Conservation (phyloP, 2,113 vertebrate species). For the Lepidothrix coronata region DNA sequence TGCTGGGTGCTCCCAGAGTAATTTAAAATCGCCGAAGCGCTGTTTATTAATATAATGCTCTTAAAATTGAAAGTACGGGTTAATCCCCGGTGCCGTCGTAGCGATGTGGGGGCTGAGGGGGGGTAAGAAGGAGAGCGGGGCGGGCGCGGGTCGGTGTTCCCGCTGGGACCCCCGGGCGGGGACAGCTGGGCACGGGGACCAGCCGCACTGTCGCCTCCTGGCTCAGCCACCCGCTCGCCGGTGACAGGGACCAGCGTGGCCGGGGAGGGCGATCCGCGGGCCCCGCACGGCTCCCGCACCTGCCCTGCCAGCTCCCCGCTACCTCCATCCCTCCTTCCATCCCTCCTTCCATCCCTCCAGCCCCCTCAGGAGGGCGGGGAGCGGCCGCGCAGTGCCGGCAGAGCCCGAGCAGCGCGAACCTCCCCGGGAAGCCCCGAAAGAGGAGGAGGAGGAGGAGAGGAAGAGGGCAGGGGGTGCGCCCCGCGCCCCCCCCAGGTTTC, state of each 20-base stretch:
- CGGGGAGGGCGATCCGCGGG: neutral
- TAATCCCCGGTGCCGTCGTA: neutral
- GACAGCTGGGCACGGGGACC: neutral
- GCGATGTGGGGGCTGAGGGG: neutral
- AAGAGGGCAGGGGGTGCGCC: neutral
- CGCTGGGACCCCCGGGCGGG: neutral
- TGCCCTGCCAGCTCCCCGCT: neutral
- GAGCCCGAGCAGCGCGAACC: neutral
- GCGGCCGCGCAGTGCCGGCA: neutral
- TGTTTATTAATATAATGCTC: conserved; percentile 29
- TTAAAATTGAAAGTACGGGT: neutral
- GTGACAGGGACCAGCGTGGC: neutral
- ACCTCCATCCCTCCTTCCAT: neutral
- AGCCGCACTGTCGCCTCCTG: neutral
- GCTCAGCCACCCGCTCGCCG: neutral
- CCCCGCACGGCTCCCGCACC: neutral
- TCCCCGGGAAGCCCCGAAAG: neutral
- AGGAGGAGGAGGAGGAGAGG: neutral
- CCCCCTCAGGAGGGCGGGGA: neutral
- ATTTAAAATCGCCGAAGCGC: neutral
- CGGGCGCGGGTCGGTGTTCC: neutral
- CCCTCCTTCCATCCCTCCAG: neutral
- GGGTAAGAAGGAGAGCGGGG: neutral
- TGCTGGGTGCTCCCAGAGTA: neutral
- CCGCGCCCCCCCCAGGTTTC: neutral